Evolutionary conservation across 2,113 vertebrate genomes (phyloP), one percentile per base, ranked within the genome.

Genomic region (Caloenas nicobarica): DNA sequence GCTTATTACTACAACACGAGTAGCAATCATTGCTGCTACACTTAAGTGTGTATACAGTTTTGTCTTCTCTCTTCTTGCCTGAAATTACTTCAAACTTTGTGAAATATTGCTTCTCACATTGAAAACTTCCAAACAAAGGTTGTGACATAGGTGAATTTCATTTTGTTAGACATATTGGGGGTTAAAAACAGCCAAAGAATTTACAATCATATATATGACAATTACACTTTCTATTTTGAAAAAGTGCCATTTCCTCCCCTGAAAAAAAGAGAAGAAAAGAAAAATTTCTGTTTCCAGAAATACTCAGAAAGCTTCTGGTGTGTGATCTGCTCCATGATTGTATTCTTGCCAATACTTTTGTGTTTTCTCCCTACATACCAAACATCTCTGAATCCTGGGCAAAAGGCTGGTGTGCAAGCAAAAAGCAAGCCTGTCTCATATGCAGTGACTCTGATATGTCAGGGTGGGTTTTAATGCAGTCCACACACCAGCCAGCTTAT

Each of bases 201-300:
- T 79, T 60, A 42, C 60, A 6, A 48, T 46, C 11, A 38, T 86
- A 16, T 86, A 16, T 15, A 42, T 33, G 31, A 56, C 33, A 84
- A 61, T 31, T 7, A 88, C 76, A 54, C 19, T 23, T 74, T 54
- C 36, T 91, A 26, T 81, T 88, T 80, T 74, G 69, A 68, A 86
- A 81, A 84, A 64, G 11, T 74, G 23, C 1, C 11, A 34, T 81
- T 88, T 91, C 26, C 16, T 95, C 14, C 31, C 6, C 28, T 42
- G 33, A 42, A 81, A 82, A 19, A 73, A 66, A 9, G 26, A 88
- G 25, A 81, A 88, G 51, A 79, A 60, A 84, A 81, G 19, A 62
- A 81, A 71, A 88, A 88, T 11, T 86, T 16, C 9, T 40, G 5
- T 69, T 87, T 95, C 83, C 53, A 79, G 38, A 95, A 93, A 72